Evolutionary conservation across 1,140 invertebrate species (phyloP).

Genomic region (Danaus plexippus): DNA sequence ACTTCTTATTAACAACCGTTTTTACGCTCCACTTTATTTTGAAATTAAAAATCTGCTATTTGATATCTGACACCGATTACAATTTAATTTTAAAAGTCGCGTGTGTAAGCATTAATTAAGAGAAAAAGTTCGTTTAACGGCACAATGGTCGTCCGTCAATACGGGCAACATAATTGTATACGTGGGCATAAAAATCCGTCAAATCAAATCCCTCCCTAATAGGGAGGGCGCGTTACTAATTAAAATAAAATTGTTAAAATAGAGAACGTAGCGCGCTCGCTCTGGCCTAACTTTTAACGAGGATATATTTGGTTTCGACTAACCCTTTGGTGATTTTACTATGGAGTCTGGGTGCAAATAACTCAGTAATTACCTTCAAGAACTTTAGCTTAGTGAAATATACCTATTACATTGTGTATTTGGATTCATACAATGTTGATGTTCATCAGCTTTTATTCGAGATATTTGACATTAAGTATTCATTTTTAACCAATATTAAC

Average conservation of each 20-base stretch:
- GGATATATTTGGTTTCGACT: conserved; percentile 69
- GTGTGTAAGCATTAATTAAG: conserved; percentile 19
- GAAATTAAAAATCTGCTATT: too few species aligned
- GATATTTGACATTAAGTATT: conserved; percentile 2
- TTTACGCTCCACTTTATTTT: too few species aligned
- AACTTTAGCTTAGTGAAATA: conserved; percentile 52
- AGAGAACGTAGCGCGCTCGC: conserved; percentile 40
- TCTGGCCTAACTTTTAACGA: conserved; percentile 69
- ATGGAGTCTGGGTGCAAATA: conserved; percentile 69
- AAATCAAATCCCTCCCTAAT: conserved; percentile 54
- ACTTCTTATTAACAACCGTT: too few species aligned
- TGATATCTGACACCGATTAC: background rate
- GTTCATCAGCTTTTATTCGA: too few species aligned
- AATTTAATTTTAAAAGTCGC: conserved; percentile 10
- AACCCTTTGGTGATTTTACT: conserved; percentile 69
- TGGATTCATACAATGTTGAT: too few species aligned
- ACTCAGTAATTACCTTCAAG: conserved; percentile 69
- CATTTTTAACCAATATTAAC: conserved; percentile 2
- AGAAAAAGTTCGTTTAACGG: conserved; percentile 21
- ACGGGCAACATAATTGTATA: conserved; percentile 30
- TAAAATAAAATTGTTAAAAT: conserved; percentile 72
- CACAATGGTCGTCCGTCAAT: conserved; percentile 33
- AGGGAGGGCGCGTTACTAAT: conserved; percentile 54
- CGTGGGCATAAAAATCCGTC: conserved; percentile 35
- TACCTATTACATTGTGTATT: too few species aligned